Base-by-base conservation (phyloP, 2,113 vertebrate genomes). In the Sterrhoptilus dennistouni region DNA sequence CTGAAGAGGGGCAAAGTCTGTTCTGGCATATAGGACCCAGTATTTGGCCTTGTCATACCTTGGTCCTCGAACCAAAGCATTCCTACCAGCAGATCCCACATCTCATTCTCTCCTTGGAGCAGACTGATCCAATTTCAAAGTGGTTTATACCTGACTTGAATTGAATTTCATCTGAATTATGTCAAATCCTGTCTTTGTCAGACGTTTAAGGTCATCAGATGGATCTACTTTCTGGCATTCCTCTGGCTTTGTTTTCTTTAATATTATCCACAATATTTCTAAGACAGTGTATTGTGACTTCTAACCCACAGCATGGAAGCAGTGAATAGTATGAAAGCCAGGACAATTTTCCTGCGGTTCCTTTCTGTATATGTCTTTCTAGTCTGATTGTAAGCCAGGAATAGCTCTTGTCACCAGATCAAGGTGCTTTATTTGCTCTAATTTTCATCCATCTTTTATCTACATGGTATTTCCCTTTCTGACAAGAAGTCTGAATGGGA, bases 31-130 rank as follows among this genome's bases (percentile, higher is more conserved):
- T 21, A 40, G 35, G 10, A 75, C 20, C 15, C 20, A 21, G 35
- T 29, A 65, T 75, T 16, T 49, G 60, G 29, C 50, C 50, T 57
- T 65, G 35, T 49, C 40, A 47, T 28, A n/a, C 20, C 24, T 57
- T 0, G 0, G 24, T 35, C 12, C 24, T 40, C 0, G 0, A 21
- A 20, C 60, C 42, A 49, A 29, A 75, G 31, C 12, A 8, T 35
- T 65, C 42, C 50, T n/a, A 75, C 50, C 24, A 57, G 50, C 29
- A 40, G 50, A 85, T 88, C 47, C 49, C 12, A 47, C 0, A 0
- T 65, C 23, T 29, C 17, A 14, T 52, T 81, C 40, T 84, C 80
- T 52, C 52, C 9, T 45, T 71, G 10, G 8, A 31, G 33, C 59
- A 8, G 28, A 59, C 6, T 79, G 52, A 70, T 78, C 17, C 1